Base-by-base conservation (phyloP, 2,113 vertebrate genomes). In the Crocuta crocuta region DNA sequence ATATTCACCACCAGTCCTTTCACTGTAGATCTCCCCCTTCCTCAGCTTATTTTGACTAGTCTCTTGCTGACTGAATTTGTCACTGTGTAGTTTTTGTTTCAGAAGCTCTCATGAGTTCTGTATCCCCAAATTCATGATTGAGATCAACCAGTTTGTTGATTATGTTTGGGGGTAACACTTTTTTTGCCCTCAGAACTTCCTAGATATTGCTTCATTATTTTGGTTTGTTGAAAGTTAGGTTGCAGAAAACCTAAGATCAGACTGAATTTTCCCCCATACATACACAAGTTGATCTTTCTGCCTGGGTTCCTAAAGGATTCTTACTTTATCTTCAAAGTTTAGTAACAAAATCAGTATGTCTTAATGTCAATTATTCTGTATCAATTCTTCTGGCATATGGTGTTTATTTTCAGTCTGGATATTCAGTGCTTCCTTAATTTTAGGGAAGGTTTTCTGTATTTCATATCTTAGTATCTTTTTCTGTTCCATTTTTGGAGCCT, bases 11-110 rank as follows among this genome's bases (percentile, higher is more conserved):
- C 43, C 35, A 61, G 55, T 73, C 63, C 63, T 90, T 91, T 73
- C 21, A 74, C 84, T 39, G 55, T 28, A 33, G 63, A 84, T 68
- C n/a, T 91, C 63, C 61, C 63, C 61, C 35, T 66, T 73, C 28
- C 45, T 94, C 31, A 10, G 24, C n/a, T 97, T 79, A 35, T 89
- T 93, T 93, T 80, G 55, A 88, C 83, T 95, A 86, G 96, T 85
- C 35, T 95, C 83, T 93, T 96, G 96, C 86, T 81, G 73, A 89
- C 33, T 50, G 70, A 48, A 83, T 90, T 97, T 96, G 79, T 87
- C 90, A 79, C 26, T 63, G 33, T 45, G 33, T 71, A 16, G 58
- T 61, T 68, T 4, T 4, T 78, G 16, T 28, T 63, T 84, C 82
- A 71, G 45, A 93, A 68, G 93, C 23, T 31, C 82, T 94, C 21